phyloP scores from a whole-genome alignment of 2,888 invertebrate genomes.

The Callinectes sapidus region DNA sequence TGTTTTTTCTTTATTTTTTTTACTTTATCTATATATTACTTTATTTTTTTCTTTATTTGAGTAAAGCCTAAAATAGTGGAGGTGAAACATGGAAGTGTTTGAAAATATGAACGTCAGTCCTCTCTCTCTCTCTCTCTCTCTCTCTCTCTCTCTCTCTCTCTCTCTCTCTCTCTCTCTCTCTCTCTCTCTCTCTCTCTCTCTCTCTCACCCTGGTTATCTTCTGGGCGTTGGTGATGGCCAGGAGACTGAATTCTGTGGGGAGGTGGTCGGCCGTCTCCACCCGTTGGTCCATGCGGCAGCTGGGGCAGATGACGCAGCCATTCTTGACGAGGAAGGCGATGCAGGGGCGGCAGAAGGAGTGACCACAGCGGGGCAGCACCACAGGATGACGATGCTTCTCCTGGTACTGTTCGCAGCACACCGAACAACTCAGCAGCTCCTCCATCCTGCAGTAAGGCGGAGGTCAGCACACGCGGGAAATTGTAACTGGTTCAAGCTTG shows the following conservation, averaged over 20 bases:
- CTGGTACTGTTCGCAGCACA: slow-evolving; percentile 71
- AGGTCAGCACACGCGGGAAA: neutral
- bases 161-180: no score
- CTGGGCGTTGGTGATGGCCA: slow-evolving; percentile 71
- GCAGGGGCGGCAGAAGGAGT: slow-evolving; percentile 72
- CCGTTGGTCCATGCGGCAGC: slow-evolving; percentile 69
- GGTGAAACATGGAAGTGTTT: no score
- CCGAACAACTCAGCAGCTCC: slow-evolving; percentile 69
- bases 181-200: no score
- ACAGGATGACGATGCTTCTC: slow-evolving; percentile 69
- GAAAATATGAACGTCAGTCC: no score
- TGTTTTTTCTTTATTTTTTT: no score
- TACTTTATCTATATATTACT: no score
- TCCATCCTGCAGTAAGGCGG: slow-evolving; percentile 59
- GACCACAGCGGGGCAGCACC: slow-evolving; percentile 72
- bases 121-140: no score
- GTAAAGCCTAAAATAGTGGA: no score
- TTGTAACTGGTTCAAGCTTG: no score
- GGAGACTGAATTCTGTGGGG: slow-evolving; percentile 71
- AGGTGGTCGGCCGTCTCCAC: slow-evolving; percentile 67
- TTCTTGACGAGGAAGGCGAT: slow-evolving; percentile 67
- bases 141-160: no score
- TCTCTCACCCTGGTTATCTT: slow-evolving; percentile 59
- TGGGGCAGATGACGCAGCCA: slow-evolving; percentile 70
- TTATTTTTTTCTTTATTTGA: no score